These are phyloP conservation scores for Molothrus ater DNA, from an alignment of 2,797 vertebrate genomes.

Conservation along the genomic window DNA sequence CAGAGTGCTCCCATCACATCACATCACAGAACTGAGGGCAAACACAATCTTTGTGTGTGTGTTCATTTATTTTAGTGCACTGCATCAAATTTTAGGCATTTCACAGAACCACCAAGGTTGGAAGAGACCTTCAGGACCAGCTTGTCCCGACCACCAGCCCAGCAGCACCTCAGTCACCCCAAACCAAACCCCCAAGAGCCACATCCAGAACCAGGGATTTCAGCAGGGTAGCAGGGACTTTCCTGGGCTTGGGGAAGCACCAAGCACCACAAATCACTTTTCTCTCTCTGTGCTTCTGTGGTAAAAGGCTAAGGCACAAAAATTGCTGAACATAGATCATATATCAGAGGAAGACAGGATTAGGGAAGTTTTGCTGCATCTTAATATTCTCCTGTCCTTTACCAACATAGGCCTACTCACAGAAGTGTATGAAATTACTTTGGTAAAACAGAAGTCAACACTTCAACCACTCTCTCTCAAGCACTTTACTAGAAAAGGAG, in stretches of 20 bases:
- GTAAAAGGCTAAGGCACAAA: background rate
- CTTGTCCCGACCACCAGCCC: background rate
- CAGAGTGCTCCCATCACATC: accelerated
- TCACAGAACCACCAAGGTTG: background rate
- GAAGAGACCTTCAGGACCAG: background rate
- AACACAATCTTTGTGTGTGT: background rate
- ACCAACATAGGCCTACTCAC: background rate
- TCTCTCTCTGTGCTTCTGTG: background rate
- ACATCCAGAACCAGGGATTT: background rate
- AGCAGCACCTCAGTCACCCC: background rate
- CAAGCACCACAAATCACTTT: background rate
- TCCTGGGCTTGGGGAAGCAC: background rate
- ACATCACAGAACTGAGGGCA: background rate
- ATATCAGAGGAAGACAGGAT: background rate
- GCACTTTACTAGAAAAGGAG: background rate
- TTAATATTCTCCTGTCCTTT: background rate
- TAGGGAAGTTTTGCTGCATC: background rate
- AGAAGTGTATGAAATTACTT: background rate
- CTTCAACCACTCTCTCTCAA: background rate
- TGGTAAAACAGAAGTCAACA: background rate
- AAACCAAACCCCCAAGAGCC: background rate
- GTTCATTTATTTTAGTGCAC: background rate
- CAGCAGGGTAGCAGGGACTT: too few species aligned
- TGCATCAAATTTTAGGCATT: background rate
- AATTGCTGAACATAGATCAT: background rate